A percentile compares a stretch with the other conserved stretches of the same genome.
Evolutionary conservation across 2,797 vertebrate species (phyloP).

Genomic region (Argya squamiceps): DNA sequence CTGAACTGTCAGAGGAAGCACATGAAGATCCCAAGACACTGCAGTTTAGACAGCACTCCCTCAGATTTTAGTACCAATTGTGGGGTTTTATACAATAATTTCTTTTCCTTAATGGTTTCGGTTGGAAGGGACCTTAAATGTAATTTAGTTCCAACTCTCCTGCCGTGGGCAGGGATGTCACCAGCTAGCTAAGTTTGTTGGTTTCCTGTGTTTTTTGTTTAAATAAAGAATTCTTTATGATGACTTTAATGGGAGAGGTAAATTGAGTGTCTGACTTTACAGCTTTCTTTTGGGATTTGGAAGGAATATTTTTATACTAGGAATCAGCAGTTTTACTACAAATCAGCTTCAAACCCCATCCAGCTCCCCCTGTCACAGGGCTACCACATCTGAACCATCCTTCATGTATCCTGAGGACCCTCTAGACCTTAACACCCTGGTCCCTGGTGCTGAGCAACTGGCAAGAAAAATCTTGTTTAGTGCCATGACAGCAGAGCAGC

Average conservation of each 20-base stretch:
- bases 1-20: not conserved
- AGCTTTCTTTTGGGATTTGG: not conserved
- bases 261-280: not conserved
- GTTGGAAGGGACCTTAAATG: not conserved
- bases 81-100: not conserved
- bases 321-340: not conserved
- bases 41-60: not conserved
- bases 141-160: not conserved
- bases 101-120: not conserved
- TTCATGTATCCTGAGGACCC: not conserved
- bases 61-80: not conserved
- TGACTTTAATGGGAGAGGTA: not conserved
- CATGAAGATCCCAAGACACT: not conserved
- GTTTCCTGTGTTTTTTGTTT: not conserved
- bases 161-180: not conserved
- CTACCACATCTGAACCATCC: not conserved
- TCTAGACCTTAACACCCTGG: not conserved
- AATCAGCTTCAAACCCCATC: not conserved
- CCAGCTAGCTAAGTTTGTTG: not conserved
- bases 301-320: not conserved
- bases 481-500: not conserved
- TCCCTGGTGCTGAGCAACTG: not conserved
- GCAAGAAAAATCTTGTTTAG: not conserved
- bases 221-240: not conserved
- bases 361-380: not conserved